Evolutionary conservation across 2,797 vertebrate species (phyloP), one percentile per base, ranked within the genome.

Genomic region (Eupleurogrammus muticus): DNA sequence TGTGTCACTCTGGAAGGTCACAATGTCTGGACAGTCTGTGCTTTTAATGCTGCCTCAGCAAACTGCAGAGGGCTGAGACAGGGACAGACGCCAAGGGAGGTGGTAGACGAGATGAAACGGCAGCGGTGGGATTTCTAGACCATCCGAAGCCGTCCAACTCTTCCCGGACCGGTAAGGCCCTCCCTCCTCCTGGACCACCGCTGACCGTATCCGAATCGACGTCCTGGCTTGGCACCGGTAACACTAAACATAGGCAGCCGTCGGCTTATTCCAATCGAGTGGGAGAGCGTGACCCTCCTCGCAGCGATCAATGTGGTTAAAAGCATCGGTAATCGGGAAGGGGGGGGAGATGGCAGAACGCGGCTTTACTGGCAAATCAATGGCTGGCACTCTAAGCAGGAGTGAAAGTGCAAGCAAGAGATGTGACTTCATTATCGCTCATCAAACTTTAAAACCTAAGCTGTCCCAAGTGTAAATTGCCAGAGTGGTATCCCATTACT

Each of bases 321-420:
- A 82, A 77, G 70, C 67, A 70, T 73, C 63, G 5, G 64, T 70
- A 16, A 70, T 68, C 19, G 35, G n/a, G 49, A 34, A 10, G 14
- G 35, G n/a, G 49, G 28, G 12, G 14, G 49, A 46, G 59, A 64
- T 57, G 51, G 48, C 3, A n/a, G 63, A 71, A 65, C 52, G 34
- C 9, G 34, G 47, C 38, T 61, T 23, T 61, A 62, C 32, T 28
- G 34, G 16, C 14, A 24, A 65, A 83, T 83, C 66, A 81, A 67
- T 76, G 14, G 10, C 7, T 13, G 53, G 62, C 61, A 59, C 58
- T 83, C 35, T 28, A 32, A 57, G 10, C 34, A 32, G 8, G 17
- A 56, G 2, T 44, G 28, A n/a, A n/a, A 40, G 3, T 47, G 14
- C 19, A n/a, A 38, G 38, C n/a, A 20, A 3, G 13, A 52, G 16